Evolutionary conservation across 2,888 invertebrate genomes (phyloP), one percentile per base, ranked within the genome.

Genomic region (Thera britannica): DNA sequence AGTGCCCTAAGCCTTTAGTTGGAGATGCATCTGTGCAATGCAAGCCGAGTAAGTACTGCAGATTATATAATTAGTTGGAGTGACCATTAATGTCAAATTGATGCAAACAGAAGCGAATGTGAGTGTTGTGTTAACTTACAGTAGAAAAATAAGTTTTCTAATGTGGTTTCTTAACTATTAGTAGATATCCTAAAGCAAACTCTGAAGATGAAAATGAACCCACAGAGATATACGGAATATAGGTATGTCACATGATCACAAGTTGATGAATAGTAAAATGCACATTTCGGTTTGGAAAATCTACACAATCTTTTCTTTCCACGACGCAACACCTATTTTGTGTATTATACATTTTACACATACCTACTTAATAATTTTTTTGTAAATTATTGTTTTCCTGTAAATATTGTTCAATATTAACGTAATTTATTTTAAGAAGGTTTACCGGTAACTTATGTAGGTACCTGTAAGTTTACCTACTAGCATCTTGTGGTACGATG

Each of bases 11-110:
- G 69, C 97, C 97, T 71, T 97, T 96, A 79, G 95, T 96, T 76
- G 98, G 98, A 75, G 97, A 98, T 87, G 98, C 98, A 8, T 97
- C 98, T 77, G 95, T 96, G 72, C 96, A 97, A 87, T 98, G 98
- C 86, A 95, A 94, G 83, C 95, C 95, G 93, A 96, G 98, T 98
- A 95, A 94, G 93, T 86, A 65, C 62, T n/a, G 11, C 9, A 56
- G 35, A 51, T 44, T 35, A 52, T 11, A 23, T 8, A 41, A 7
- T 41, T 41, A 41, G 41, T 41, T 41, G 41, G 41, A 41, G 41
- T 41, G 41, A 23, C 23, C 23, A 23, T 23, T 23, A 23, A 1
- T 23, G 23, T 23, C 23, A 23, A 23, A 23, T 23, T 23, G 23
- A 23, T 23, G 23, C 23, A 23, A 23, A 23, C 23, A 23, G 23